Percentiles rank a stretch among this genome's conserved stretches.
phyloP scores from a whole-genome alignment of 2,888 invertebrate genomes.

The Ceraclea dissimilis region DNA sequence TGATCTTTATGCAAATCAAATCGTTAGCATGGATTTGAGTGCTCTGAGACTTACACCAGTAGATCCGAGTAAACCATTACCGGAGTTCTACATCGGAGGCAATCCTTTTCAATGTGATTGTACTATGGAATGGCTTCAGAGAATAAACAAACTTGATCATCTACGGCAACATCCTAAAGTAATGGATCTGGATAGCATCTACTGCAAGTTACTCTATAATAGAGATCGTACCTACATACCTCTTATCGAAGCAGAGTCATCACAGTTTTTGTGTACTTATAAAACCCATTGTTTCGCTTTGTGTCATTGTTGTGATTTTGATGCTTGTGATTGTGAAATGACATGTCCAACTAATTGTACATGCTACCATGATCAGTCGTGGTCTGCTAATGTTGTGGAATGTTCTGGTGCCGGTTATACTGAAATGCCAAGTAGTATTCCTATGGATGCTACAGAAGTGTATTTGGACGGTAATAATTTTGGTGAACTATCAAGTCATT shows the following conservation, averaged over 20 bases:
- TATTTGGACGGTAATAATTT: constrained; percentile 90
- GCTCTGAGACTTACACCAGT: constrained; percentile 77
- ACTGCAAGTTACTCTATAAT: constrained; percentile 81
- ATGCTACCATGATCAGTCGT: constrained; percentile 90
- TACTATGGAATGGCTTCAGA: constrained; percentile 91
- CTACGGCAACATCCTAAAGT: constrained; percentile 82
- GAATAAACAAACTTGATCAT: constrained; percentile 78
- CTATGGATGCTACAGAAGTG: constrained; percentile 93
- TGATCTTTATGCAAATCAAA: constrained; percentile 88
- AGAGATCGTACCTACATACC: constrained; percentile 77
- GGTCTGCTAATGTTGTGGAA: constrained; percentile 89
- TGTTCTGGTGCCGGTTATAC: constrained; percentile 77
- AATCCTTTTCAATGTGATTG: constrained; percentile 94
- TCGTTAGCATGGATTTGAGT: constrained; percentile 83
- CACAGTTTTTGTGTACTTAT: constrained; percentile 88
- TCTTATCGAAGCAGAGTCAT: constrained; percentile 78
- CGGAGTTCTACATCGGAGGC: constrained; percentile 88
- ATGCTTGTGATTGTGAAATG: constrained; percentile 96
- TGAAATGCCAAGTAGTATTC: constrained; percentile 78
- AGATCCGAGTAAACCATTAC: constrained; percentile 64
- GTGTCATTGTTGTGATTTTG: constrained; percentile 94
- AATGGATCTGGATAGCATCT: constrained; percentile 83
- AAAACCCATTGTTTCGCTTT: constrained; percentile 89
- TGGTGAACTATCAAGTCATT: constrained; percentile 77
- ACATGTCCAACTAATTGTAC: constrained; percentile 90